A percentile compares a stretch with the other conserved stretches of the same genome.
Evolutionary conservation across 2,888 invertebrate species (phyloP).

Genomic region (Autographa pulchrina): DNA sequence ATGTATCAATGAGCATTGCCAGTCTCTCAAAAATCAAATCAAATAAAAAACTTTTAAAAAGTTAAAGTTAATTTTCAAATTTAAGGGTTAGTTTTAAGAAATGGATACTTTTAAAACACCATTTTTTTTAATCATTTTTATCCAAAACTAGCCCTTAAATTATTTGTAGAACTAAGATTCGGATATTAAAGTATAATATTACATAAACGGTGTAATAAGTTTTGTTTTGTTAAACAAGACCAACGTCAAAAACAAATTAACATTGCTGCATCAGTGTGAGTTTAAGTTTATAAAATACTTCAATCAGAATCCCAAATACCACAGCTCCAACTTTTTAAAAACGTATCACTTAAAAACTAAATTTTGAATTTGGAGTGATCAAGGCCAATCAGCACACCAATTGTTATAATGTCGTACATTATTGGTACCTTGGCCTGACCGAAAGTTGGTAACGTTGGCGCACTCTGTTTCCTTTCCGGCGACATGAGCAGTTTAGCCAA

Average conservation of each 20-base stretch:
- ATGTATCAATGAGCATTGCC: conserved; percentile 83
- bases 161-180: background rate
- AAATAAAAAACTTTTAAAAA: conserved; percentile 54
- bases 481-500: conserved; percentile 94
- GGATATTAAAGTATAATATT: background rate
- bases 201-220: background rate
- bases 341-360: conserved; percentile 78
- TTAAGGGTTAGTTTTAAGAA: conserved; percentile 26
- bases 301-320: conserved; percentile 29
- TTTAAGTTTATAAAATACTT: conserved; percentile 5
- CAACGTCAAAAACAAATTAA: background rate
- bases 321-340: conserved; percentile 66
- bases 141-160: background rate
- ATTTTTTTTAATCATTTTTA: background rate
- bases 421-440: conserved; percentile 89
- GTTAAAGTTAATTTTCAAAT: conserved; percentile 45
- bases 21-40: conserved; percentile 65
- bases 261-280: background rate
- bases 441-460: conserved; percentile 84
- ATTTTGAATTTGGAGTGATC: conserved; percentile 87
- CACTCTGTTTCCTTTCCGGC: conserved; percentile 86
- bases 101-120: background rate
- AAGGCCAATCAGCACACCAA: conserved; percentile 88
- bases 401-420: conserved; percentile 76
- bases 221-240: background rate